These are phyloP conservation scores for Sula dactylatra DNA, from an alignment of 2,113 vertebrate genomes.

Conservation along the genomic window DNA sequence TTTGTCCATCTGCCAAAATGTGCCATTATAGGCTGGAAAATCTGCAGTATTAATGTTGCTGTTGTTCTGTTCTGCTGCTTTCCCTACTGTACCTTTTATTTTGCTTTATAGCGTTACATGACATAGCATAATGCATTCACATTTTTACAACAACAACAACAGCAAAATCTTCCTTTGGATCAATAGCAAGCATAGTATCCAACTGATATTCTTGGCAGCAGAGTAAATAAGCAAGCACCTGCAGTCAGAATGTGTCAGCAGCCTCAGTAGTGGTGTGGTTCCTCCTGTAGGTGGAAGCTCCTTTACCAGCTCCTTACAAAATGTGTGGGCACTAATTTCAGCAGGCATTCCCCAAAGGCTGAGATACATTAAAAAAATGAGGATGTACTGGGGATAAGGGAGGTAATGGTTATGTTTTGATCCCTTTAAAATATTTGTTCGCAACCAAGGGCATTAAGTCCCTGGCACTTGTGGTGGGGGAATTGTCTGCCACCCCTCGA, in stretches of 20 bases:
- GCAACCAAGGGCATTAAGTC: neutral
- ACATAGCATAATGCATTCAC: slow-evolving; percentile 24
- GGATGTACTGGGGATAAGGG: neutral
- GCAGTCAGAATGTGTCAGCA: neutral
- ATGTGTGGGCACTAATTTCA: neutral
- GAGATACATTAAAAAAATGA: neutral
- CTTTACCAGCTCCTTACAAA: neutral
- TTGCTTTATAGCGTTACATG: slow-evolving; percentile 8
- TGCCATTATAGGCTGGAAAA: neutral
- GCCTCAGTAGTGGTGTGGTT: accelerated
- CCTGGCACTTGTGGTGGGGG: neutral
- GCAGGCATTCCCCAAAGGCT: neutral
- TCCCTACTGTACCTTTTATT: neutral
- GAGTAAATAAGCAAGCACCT: slow-evolving; percentile 5
- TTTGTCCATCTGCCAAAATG: neutral
- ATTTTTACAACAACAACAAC: neutral
- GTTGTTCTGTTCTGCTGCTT: neutral
- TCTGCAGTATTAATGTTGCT: neutral
- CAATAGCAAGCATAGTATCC: slow-evolving; percentile 35
- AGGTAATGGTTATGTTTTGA: neutral
- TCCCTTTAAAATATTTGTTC: neutral
- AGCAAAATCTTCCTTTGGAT: slow-evolving; percentile 36
- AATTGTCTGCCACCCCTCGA: neutral
- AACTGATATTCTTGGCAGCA: slow-evolving; percentile 58
- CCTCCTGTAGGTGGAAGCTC: neutral